A percentile compares a stretch with the other conserved stretches of the same genome.
Conservation (phyloP, 2,113 vertebrate genomes). For the Microcebus jonahi region DNA sequence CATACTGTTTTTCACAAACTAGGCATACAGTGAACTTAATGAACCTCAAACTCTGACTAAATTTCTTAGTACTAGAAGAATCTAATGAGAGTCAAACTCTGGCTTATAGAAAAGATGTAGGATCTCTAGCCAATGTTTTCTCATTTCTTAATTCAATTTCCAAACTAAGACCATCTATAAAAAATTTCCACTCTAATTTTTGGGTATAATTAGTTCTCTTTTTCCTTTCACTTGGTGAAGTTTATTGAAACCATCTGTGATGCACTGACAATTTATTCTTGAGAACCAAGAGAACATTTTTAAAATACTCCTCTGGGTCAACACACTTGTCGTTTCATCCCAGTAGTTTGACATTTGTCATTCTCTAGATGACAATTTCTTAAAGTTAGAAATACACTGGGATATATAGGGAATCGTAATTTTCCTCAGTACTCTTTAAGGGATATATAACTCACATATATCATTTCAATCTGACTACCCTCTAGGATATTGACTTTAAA, state of each 20-base stretch:
- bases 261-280: constrained; percentile 45
- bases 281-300: constrained; percentile 44
- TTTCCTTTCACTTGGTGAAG: constrained; percentile 52
- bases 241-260: constrained; percentile 64
- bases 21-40: background rate
- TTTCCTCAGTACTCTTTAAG: background rate
- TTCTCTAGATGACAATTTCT: background rate
- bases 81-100: background rate
- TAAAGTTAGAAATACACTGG: background rate
- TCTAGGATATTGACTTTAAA: background rate
- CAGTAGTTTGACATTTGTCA: background rate
- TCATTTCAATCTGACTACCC: background rate
- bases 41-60: background rate
- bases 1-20: background rate
- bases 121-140: constrained; percentile 40
- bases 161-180: constrained; percentile 46
- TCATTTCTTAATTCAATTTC: constrained; percentile 57
- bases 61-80: background rate
- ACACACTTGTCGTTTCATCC: background rate
- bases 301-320: background rate
- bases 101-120: background rate
- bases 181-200: constrained; percentile 61
- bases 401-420: background rate
- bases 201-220: constrained; percentile 56
- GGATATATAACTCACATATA: background rate